phyloP scores from a whole-genome alignment of 2,888 invertebrate genomes.

The Nomada fucata region DNA sequence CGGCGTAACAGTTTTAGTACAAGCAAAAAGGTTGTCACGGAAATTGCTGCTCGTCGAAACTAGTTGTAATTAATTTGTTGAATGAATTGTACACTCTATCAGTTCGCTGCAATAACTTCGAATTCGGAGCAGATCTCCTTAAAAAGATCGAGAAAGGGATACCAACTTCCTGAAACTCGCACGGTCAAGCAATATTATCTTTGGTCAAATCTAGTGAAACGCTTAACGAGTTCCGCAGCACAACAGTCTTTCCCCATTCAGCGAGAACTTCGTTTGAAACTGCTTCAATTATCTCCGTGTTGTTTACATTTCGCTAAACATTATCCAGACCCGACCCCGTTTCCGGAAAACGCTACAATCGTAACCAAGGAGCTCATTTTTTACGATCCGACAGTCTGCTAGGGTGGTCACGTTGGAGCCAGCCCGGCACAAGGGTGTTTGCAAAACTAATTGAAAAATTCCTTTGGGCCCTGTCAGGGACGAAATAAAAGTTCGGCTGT shows the following conservation, averaged over 20 bases:
- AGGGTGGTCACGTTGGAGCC: slow-evolving; percentile 47
- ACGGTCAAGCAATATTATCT: slow-evolving; percentile 27
- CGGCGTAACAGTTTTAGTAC: too few relatives aligned
- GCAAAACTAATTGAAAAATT: slow-evolving; percentile 72
- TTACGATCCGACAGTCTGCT: slow-evolving; percentile 44
- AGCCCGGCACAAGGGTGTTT: slow-evolving; percentile 30
- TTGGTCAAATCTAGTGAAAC: slow-evolving; percentile 18
- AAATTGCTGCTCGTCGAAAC: too few relatives aligned
- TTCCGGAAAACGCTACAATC: slow-evolving; percentile 21
- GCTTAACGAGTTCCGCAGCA: slow-evolving; percentile 26
- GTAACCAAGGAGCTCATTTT: slow-evolving; percentile 55
- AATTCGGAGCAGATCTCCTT: too few relatives aligned
- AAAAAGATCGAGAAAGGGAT: not conserved
- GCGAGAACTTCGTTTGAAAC: slow-evolving; percentile 27
- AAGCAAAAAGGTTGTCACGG: too few relatives aligned
- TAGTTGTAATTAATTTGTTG: too few relatives aligned
- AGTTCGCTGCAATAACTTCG: too few relatives aligned
- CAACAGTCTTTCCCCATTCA: slow-evolving; percentile 17
- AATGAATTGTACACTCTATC: too few relatives aligned
- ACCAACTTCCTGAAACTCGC: not conserved
- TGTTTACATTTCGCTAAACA: slow-evolving; percentile 45
- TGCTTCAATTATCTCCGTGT: slow-evolving; percentile 40
- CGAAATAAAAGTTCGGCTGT: slow-evolving; percentile 64
- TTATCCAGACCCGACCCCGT: slow-evolving; percentile 13
- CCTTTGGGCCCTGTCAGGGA: slow-evolving; percentile 59